Conservation (phyloP, 2,113 vertebrate genomes). For the Entelurus aequoreus region DNA sequence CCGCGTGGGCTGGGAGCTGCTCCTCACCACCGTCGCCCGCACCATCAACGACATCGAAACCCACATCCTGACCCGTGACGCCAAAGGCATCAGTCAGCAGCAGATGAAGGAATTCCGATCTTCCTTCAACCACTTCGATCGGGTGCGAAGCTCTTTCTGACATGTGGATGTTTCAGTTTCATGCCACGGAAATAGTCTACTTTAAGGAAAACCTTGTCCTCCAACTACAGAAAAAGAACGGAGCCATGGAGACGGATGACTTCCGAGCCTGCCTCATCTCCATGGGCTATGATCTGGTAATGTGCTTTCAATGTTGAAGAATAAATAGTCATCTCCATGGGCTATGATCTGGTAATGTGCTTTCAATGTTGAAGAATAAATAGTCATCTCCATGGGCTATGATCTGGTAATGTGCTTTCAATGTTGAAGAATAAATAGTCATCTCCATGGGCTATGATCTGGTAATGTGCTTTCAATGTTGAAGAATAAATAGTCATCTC, state of each 20-base stretch:
- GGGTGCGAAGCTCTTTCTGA: slow-evolving; percentile 68
- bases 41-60: slow-evolving; percentile 98
- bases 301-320: slow-evolving; percentile 17
- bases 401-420: no score
- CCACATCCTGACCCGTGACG: slow-evolving; percentile 93
- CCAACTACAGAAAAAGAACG: slow-evolving; percentile 88
- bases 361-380: neutral
- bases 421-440: slow-evolving; percentile 37
- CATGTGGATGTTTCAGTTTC: no score
- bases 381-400: no score
- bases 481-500: no score
- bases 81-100: slow-evolving; percentile 97
- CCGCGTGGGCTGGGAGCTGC: slow-evolving; percentile 94
- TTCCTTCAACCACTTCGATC: slow-evolving; percentile 97
- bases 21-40: slow-evolving; percentile 92
- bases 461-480: slow-evolving; percentile 69
- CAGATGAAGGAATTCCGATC: slow-evolving; percentile 98
- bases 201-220: slow-evolving; percentile 11
- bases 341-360: no score
- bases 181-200: no score
- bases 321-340: no score
- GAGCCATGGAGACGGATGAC: slow-evolving; percentile 93
- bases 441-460: slow-evolving; percentile 99
- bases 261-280: slow-evolving; percentile 98
- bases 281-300: slow-evolving; percentile 98